Base-by-base conservation (phyloP, 2,888 invertebrate species). In the Drosophila robusta region DNA sequence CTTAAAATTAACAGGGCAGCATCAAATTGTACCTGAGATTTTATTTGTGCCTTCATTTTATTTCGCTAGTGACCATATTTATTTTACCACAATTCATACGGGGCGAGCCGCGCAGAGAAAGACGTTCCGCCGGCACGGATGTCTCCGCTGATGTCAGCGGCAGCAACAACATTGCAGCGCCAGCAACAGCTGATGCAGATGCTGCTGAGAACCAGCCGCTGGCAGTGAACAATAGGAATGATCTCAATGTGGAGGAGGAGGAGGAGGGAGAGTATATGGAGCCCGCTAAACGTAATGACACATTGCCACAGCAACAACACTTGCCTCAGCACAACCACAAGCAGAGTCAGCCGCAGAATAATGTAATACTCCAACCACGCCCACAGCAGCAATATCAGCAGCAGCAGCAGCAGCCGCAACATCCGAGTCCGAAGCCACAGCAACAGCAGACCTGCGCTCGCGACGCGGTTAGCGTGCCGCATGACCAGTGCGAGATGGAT, bases 11-110 rank as follows among this genome's bases (percentile, higher is more conserved):
- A 82, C 92, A 95, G 95, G 89, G 94, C 93, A 93, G 93, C 94
- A 75, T 94, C 93, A 90, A 89, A 89, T 90, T 92, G 92, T 92
- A 92, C 92, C 92, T 92, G 92, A 92, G 90, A 84, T 79, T 92
- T 85, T 92, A 80, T 90, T 91, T 92, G 92, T 92, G 92, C 92
- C 92, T 92, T 92, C 92, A 92, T 88, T 77, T 92, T 80, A 85
- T 91, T 81, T 91, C 92, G 82, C 72, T 91, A 77, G 75, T 88
- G 68, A 90, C 87, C 74, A 90, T 92, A 83, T 90, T 89, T 83
- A 80, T 92, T 80, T 89, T 92, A 83, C 92, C 92, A 58, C 87
- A 80, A 81, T 85, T 90, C 67, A 87, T 92, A 70, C 86, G 87
- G 24, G 91, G 91, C 60, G 91, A 90, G 62, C 86, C 74, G 68